These are phyloP conservation scores for Antitype chi DNA, from an alignment of 2,888 invertebrate species.

Conservation along the genomic window DNA sequence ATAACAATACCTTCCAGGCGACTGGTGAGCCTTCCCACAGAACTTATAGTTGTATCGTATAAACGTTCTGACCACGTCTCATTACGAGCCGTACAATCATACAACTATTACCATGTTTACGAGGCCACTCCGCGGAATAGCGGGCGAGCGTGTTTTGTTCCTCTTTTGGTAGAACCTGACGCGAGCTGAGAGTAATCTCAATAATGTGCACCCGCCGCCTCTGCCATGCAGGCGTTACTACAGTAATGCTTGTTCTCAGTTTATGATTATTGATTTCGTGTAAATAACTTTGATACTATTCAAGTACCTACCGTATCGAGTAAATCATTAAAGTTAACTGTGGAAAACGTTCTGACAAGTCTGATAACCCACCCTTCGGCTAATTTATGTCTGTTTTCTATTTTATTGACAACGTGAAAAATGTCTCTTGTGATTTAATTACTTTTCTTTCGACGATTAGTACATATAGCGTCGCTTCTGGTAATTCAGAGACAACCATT, in stretches of 20 bases:
- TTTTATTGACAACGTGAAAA: constrained; percentile 1
- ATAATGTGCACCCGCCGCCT: constrained; percentile 23
- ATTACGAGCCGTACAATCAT: constrained; percentile 41
- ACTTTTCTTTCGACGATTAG: neutral
- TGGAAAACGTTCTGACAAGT: constrained; percentile 6
- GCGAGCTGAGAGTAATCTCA: constrained; percentile 12
- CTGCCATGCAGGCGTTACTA: constrained; percentile 3
- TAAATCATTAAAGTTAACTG: constrained; percentile 10
- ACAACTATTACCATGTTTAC: constrained; percentile 36
- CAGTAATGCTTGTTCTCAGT: constrained; percentile 22
- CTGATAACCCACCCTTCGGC: neutral
- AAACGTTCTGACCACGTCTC: constrained; percentile 23
- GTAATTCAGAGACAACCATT: neutral
- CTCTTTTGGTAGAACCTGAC: constrained; percentile 29
- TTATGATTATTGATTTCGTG: constrained; percentile 43
- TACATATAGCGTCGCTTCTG: neutral
- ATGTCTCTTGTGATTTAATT: constrained; percentile 6
- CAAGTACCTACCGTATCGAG: neutral
- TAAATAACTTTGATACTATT: constrained; percentile 22
- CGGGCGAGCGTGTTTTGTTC: constrained; percentile 41
- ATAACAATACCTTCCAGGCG: constrained; percentile 24
- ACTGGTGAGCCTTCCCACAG: constrained; percentile 21
- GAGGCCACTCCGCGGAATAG: constrained; percentile 18
- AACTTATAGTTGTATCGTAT: constrained; percentile 40
- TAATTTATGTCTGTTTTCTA: constrained; percentile 10